A percentile compares a stretch with the other conserved stretches of the same genome.
These are phyloP conservation scores for Cryptotermes secundus DNA, from an alignment of 1,140 invertebrate species.

Conservation along the genomic window DNA sequence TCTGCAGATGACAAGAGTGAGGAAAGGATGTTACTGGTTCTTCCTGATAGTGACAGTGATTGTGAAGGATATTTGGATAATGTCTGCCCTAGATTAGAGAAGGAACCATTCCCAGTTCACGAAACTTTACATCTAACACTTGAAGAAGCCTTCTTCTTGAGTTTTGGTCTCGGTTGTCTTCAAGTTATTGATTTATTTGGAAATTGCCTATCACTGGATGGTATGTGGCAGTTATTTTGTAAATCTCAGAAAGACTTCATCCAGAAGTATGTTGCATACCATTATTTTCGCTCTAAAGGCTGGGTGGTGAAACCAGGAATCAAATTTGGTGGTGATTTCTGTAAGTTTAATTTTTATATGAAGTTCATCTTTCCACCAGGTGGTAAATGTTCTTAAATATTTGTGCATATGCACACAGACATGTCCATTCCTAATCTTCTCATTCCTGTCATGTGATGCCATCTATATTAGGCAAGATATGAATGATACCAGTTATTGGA, in stretches of 20 bases:
- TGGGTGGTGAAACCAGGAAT: conserved; percentile 87
- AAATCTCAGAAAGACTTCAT: conserved; percentile 63
- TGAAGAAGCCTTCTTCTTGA: conserved; percentile 80
- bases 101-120: conserved; percentile 56
- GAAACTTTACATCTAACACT: conserved; percentile 67
- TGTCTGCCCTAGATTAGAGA: conserved; percentile 57
- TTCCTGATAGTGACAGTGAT: conserved; percentile 62
- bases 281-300: conserved; percentile 83
- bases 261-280: conserved; percentile 77
- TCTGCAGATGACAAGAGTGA: conserved; percentile 42
- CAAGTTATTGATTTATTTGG: conserved; percentile 59
- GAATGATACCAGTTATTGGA: too few species aligned
- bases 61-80: conserved; percentile 63
- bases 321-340: conserved; percentile 86
- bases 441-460: too few species aligned
- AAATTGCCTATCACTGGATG: conserved; percentile 54
- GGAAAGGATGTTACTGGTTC: conserved; percentile 53
- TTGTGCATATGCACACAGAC: too few species aligned
- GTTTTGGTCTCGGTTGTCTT: conserved; percentile 71
- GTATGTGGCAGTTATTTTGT: conserved; percentile 66
- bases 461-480: too few species aligned
- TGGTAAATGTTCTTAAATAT: too few species aligned
- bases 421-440: too few species aligned
- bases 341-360: conserved; percentile 60
- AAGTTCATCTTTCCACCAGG: not conserved